phyloP scores from a whole-genome alignment of 2,888 invertebrate species.

The Melolontha melolontha region DNA sequence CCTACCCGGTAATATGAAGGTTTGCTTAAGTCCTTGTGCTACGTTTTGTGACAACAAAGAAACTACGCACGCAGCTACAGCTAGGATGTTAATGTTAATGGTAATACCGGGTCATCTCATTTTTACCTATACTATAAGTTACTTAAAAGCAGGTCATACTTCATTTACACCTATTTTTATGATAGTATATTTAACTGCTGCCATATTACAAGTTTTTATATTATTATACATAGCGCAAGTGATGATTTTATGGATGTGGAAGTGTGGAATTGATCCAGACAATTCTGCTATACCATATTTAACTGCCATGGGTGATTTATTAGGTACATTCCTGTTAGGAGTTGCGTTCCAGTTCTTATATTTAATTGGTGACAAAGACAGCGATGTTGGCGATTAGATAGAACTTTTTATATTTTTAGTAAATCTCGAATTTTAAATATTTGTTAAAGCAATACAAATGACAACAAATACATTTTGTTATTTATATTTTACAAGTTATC shows the following conservation, averaged over 20 bases:
- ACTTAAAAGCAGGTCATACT: constrained; percentile 85
- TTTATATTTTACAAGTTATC: too few species aligned
- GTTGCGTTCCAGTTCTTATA: constrained; percentile 80
- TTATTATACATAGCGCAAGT: constrained; percentile 84
- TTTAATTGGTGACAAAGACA: constrained; percentile 80
- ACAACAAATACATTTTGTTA: too few species aligned
- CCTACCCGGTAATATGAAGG: constrained; percentile 65
- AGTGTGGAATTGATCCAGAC: constrained; percentile 84
- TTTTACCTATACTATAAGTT: constrained; percentile 89
- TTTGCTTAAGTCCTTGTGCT: constrained; percentile 69
- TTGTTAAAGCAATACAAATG: too few species aligned
- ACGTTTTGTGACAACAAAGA: constrained; percentile 68
- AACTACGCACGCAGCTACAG: constrained; percentile 63
- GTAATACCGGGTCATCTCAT: constrained; percentile 92
- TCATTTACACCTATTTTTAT: constrained; percentile 86
- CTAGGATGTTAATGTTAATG: constrained; percentile 71
- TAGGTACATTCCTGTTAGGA: constrained; percentile 84
- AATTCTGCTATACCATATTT: constrained; percentile 91
- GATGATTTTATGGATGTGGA: constrained; percentile 88
- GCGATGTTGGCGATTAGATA: constrained; percentile 76
- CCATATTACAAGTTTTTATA: constrained; percentile 70
- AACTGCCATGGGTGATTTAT: constrained; percentile 88
- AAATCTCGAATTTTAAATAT: too few species aligned
- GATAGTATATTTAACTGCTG: constrained; percentile 70
- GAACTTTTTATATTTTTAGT: too few species aligned